Evolutionary conservation across 30 jellyfish, hydroid and myxozoan genomes (phyloP), one percentile per base, ranked within the genome.

Genomic region (Chrysaora quinquecirrha): DNA sequence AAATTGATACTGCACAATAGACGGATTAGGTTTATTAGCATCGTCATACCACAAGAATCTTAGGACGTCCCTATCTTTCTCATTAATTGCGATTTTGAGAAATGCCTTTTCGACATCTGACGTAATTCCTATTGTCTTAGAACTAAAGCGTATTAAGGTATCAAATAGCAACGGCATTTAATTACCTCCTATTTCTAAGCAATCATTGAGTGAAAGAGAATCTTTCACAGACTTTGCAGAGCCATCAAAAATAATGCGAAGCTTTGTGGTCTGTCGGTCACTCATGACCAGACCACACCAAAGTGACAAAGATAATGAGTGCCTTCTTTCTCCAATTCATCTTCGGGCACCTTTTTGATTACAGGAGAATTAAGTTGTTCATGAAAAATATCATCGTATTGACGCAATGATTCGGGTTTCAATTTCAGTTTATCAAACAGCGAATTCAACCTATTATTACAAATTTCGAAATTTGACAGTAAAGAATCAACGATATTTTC

Each of bases 261-360:
- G 54, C 64, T 81, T 81, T 10, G 91, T 81, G 11, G 91, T 81
- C 22, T 68, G 38, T 20, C 77, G 47, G 1, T 81, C 91, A 48
- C 30, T 49, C 34, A 82, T 65, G 16, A n/a, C n/a, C n/a, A n/a
- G n/a, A 79, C 58, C 9, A 79, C 87, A 47, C 74, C 85, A 46
- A 34, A 64, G 24, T 79, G 91, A 81, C 86, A 25, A 12, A 81
- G 32, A 47, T 21, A 81, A 68, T 81, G 91, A 4, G 91, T 82
- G 23, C 21, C 58, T 1, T 48, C 1, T 1, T 81, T 48, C 18
- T 62, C 48, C 3, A 21, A 7, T 18, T 75, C 32, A 2, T 56
- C 77, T 33, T 75, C 14, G 3, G 58, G 60, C 6, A 75, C 87
- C 62, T 25, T 58, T 77, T 77, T 82, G 29, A 77, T 54, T 0